Evolutionary conservation across 2,888 invertebrate species (phyloP).

Genomic region (Bhutanitis thaidina): DNA sequence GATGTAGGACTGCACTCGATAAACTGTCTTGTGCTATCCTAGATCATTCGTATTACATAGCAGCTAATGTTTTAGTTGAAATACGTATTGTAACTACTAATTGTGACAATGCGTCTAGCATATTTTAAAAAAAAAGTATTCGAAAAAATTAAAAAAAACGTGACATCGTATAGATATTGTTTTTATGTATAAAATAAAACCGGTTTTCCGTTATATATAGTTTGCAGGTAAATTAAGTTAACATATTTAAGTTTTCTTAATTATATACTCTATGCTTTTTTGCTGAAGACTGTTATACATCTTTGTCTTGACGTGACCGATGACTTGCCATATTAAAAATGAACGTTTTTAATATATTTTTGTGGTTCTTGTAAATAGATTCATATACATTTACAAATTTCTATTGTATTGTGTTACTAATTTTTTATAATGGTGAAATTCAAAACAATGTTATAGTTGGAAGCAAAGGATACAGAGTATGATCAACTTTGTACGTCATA

Average conservation of each 20-base stretch:
- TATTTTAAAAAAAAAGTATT: too few relatives aligned
- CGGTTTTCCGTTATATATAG: too few relatives aligned
- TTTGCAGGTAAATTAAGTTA: neutral
- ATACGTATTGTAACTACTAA: neutral
- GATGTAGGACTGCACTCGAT: neutral
- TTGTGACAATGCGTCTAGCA: too few relatives aligned
- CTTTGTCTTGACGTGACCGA: conserved; percentile 1
- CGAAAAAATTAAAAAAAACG: too few relatives aligned
- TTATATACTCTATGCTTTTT: neutral
- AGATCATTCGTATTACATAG: neutral
- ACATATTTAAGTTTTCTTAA: conserved; percentile 1
- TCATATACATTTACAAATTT: conserved; percentile 2
- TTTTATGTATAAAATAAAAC: too few relatives aligned
- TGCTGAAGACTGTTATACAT: neutral
- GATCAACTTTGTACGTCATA: conserved; percentile 1
- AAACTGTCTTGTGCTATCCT: neutral
- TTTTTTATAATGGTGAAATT: neutral
- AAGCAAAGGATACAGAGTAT: neutral
- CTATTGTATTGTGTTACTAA: neutral
- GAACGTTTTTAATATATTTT: conserved; percentile 11
- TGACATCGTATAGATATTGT: too few relatives aligned
- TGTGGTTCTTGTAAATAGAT: conserved; percentile 15
- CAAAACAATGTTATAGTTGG: neutral
- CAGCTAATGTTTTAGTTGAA: neutral
- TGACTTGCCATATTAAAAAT: conserved; percentile 18